These are phyloP conservation scores for Diplazon laetatorius DNA, from an alignment of 2,888 invertebrate species.

Conservation along the genomic window DNA sequence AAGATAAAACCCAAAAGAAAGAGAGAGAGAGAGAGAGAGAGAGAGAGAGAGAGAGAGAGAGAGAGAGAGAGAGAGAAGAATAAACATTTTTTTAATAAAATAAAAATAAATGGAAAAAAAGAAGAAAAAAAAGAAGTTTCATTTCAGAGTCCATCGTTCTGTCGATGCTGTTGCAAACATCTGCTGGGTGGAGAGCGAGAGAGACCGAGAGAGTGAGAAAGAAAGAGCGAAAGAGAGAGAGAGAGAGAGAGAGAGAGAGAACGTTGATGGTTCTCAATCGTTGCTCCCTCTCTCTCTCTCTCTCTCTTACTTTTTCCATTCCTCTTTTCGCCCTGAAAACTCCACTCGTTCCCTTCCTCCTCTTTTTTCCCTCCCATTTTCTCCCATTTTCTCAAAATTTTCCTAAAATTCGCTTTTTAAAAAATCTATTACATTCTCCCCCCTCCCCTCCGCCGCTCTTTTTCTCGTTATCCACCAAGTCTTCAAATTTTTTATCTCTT, in stretches of 20 bases:
- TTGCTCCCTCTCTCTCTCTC: conserved; percentile 25
- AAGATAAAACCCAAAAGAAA: too few species aligned
- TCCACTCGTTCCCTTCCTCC: conserved; percentile 16
- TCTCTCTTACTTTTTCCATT: conserved; percentile 15
- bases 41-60: neutral
- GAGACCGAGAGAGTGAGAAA: conserved; percentile 55
- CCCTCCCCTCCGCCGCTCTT: too few species aligned
- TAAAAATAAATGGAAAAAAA: neutral
- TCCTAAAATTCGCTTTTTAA: conserved; percentile 15
- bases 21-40: conserved; percentile 50
- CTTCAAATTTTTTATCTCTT: conserved; percentile 15
- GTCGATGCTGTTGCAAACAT: conserved; percentile 76
- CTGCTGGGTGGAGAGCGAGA: conserved; percentile 76
- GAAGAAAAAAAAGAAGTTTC: conserved; percentile 23
- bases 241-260: conserved; percentile 64
- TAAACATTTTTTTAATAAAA: neutral
- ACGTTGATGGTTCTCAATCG: conserved; percentile 74
- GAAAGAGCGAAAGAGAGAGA: conserved; percentile 64
- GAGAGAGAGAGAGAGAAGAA: conserved; percentile 11
- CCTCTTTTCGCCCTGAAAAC: conserved; percentile 24
- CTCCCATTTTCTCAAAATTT: conserved; percentile 32
- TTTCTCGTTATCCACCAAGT: neutral
- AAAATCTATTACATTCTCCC: too few species aligned
- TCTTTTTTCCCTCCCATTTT: too few species aligned
- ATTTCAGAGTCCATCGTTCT: conserved; percentile 56